Evolutionary conservation across 2,113 vertebrate species (phyloP).

Genomic region (Steatornis caripensis): DNA sequence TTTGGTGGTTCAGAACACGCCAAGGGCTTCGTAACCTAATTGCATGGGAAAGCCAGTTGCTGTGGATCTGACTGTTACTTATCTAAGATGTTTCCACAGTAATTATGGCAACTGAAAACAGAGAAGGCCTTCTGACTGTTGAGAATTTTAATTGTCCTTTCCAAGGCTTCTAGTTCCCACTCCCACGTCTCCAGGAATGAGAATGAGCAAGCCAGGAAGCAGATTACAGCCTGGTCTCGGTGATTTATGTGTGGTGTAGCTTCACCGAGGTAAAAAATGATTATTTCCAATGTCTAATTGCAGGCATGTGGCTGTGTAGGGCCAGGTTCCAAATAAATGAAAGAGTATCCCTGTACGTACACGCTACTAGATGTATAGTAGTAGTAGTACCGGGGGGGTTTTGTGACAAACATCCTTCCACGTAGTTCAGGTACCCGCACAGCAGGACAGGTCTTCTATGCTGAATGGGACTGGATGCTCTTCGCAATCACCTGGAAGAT

Average conservation of each 20-base stretch:
- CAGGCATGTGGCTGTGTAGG: background rate
- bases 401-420: background rate
- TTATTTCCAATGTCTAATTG: background rate
- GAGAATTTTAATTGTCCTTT: background rate
- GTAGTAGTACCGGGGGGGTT: background rate
- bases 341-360: background rate
- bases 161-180: background rate
- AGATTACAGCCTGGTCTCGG: background rate
- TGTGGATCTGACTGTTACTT: background rate
- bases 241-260: background rate
- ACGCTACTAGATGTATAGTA: background rate
- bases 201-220: background rate
- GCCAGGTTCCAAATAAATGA: background rate
- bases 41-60: background rate
- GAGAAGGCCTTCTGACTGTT: background rate
- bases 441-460: background rate
- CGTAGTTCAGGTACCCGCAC: background rate
- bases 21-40: background rate
- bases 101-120: background rate
- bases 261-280: background rate
- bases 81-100: background rate
- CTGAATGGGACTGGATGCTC: background rate
- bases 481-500: background rate
- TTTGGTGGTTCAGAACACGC: background rate
- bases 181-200: background rate